These are phyloP conservation scores for Chesias legatella DNA, from an alignment of 2,888 invertebrate species.

Conservation along the genomic window DNA sequence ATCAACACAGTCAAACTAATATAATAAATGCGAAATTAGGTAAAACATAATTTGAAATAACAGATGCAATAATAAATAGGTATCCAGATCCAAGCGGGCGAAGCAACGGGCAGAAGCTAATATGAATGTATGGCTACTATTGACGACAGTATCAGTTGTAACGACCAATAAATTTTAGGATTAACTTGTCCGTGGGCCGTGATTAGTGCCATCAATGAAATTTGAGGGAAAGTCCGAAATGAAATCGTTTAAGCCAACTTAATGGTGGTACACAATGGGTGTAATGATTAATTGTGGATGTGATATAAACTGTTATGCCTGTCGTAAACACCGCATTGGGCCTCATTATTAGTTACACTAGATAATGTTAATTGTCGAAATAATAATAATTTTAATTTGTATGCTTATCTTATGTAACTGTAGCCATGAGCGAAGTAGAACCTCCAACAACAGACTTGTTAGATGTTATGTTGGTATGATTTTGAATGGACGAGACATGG, in stretches of 20 bases:
- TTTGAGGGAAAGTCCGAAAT: slow-evolving; percentile 72
- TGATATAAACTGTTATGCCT: slow-evolving; percentile 33
- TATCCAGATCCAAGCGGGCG: no score
- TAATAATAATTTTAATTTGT: slow-evolving; percentile 2
- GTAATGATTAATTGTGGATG: slow-evolving; percentile 51
- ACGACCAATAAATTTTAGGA: slow-evolving; percentile 75
- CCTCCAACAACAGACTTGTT: no score
- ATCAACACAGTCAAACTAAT: no score
- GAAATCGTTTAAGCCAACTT: slow-evolving; percentile 70
- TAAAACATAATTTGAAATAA: no score
- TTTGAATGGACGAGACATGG: no score
- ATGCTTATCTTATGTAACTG: no score
- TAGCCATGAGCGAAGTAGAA: no score
- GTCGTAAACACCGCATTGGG: slow-evolving; percentile 34
- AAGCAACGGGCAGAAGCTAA: no score
- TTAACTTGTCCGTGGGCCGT: slow-evolving; percentile 72
- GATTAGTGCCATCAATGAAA: slow-evolving; percentile 68
- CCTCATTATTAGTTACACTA: slow-evolving; percentile 8
- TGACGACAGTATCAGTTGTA: slow-evolving; percentile 66
- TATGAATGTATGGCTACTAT: slow-evolving; percentile 44
- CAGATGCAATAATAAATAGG: no score
- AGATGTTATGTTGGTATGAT: no score
- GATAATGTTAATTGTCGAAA: neutral
- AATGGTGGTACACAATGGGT: slow-evolving; percentile 57
- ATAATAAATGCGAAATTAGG: no score